Evolutionary conservation across 2,113 vertebrate genomes (phyloP), one percentile per base, ranked within the genome.

Genomic region (Hymenochirus boettgeri): DNA sequence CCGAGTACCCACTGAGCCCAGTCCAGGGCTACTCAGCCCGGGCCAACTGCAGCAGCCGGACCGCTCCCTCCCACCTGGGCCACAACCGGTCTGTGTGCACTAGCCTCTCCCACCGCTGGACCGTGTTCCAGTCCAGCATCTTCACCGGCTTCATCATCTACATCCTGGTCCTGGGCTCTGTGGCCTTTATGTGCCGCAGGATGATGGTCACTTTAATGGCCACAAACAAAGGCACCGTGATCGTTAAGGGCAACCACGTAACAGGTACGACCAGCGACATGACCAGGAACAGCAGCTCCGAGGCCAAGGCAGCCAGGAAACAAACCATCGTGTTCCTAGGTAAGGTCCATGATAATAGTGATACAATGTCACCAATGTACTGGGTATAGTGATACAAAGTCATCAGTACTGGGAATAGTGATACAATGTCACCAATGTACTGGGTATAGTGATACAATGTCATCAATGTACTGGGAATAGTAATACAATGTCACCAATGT

Each of bases 21-120:
- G 51, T 77, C 0, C 60, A 74, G 23, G 76, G 24, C 18, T 60
- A 78, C 70, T n/a, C 2, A 3, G 17, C 33, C 0, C 8, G 0
- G 2, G 31, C 0, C 0, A 27, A 2, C 64, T 90, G 71, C 0
- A 51, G 57, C 72, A 83, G 0, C 33, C 39, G 61, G 31, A 69
- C 8, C 0, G 29, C 57, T 1, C 73, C 23, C n/a, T 71, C 78
- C 70, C 45, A 48, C 2, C 2, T 74, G 4, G 56, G 69, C 0
- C 54, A 85, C 57, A 96, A 96, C 47, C 78, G 91, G 75, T 97
- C 92, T 15, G 90, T 97, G 82, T 99, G 96, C 56, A 99, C 95
- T 59, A 96, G 11, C 53, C 87, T 99, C 57, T 86, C 83, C 61
- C 84, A 85, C 73, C 84, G 56, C 75, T 96, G 93, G 94, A 3